Evolutionary conservation across 2,888 invertebrate genomes (phyloP).

Genomic region (Megalurothrips usitatus): DNA sequence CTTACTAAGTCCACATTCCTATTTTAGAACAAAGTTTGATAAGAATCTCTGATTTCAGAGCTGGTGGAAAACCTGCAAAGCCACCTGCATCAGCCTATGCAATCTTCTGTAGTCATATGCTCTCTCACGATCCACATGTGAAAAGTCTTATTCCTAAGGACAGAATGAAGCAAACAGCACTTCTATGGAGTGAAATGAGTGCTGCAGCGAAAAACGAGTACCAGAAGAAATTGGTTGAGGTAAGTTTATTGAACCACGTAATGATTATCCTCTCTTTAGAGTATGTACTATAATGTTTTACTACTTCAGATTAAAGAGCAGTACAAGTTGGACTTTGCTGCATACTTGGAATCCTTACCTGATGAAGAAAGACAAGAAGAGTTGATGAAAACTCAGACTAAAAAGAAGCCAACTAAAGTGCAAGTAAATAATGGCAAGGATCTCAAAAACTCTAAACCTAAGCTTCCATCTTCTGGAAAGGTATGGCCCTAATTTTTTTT

Average conservation of each 20-base stretch:
- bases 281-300: background rate
- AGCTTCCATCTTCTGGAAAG: background rate
- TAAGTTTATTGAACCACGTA: background rate
- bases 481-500: background rate
- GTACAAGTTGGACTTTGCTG: background rate
- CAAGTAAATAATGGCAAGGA: slow-evolving; percentile 5
- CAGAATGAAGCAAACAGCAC: slow-evolving; percentile 32
- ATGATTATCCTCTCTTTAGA: background rate
- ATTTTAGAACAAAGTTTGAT: background rate
- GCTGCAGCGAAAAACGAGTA: slow-evolving; percentile 33
- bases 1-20: background rate
- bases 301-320: background rate
- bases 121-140: slow-evolving; percentile 32
- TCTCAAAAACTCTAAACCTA: background rate
- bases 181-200: slow-evolving; percentile 34
- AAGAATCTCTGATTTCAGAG: background rate
- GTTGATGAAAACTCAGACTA: background rate
- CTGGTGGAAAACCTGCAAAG: slow-evolving; percentile 34
- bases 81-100: slow-evolving; percentile 34
- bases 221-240: slow-evolving; percentile 29
- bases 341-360: background rate
- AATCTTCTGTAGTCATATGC: slow-evolving; percentile 33
- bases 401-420: background rate
- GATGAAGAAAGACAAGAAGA: background rate
- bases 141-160: slow-evolving; percentile 33